These are phyloP conservation scores for Gnathonemus longibarbis DNA, from an alignment of 2,113 vertebrate species.

Conservation along the genomic window DNA sequence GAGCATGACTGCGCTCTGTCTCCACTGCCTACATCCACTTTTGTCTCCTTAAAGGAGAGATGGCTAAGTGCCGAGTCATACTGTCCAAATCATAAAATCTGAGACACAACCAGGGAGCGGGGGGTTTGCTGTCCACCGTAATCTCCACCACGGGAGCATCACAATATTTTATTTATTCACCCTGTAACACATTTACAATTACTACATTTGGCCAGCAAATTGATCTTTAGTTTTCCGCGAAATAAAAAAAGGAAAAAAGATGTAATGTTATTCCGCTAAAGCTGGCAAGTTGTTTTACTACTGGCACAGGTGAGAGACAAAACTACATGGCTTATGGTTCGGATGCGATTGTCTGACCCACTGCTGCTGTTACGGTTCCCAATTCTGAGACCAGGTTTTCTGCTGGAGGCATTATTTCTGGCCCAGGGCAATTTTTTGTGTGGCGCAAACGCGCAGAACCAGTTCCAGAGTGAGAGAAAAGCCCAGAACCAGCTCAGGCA, in stretches of 20 bases:
- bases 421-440: neutral
- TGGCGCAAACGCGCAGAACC: neutral
- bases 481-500: neutral
- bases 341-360: neutral
- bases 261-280: neutral
- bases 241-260: no score
- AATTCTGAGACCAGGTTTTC: neutral
- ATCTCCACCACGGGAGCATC: neutral
- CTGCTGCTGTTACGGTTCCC: neutral
- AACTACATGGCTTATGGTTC: neutral
- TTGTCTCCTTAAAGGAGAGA: no score
- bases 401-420: neutral
- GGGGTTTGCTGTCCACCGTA: neutral
- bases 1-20: neutral
- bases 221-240: no score
- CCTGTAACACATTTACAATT: neutral
- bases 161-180: no score
- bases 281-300: neutral
- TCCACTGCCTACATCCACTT: neutral
- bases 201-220: no score
- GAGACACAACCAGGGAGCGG: no score
- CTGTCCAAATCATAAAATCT: no score
- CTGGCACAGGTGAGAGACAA: neutral
- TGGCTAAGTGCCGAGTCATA: no score
- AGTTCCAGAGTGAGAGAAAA: neutral